Evolutionary conservation across 2,113 vertebrate genomes (phyloP).

Genomic region (Sterna hirundo): DNA sequence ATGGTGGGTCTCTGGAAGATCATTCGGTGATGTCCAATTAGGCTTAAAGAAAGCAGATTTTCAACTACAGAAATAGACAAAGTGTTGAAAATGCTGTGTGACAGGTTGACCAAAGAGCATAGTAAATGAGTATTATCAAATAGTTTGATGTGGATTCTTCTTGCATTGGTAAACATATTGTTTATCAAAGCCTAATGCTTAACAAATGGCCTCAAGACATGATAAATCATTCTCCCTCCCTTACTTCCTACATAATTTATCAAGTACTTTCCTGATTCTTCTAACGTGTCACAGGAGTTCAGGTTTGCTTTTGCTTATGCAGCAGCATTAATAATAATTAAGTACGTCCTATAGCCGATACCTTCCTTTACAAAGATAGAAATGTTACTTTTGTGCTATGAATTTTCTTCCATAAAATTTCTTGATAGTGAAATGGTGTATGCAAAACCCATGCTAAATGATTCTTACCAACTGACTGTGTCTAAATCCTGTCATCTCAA

Average conservation of each 20-base stretch:
- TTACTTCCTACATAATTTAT: neutral
- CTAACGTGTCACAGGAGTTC: neutral
- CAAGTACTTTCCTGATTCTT: neutral
- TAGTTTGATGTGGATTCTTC: neutral
- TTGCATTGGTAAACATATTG: neutral
- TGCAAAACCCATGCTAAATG: neutral
- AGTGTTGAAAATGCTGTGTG: neutral
- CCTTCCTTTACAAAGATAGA: neutral
- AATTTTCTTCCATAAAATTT: neutral
- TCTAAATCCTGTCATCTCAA: neutral
- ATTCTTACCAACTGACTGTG: neutral
- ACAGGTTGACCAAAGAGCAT: neutral
- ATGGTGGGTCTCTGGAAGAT: neutral
- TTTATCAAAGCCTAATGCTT: conserved; percentile 5
- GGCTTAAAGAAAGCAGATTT: neutral
- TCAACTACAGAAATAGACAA: neutral
- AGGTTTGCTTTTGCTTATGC: neutral
- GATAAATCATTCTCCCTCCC: neutral
- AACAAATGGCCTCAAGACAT: neutral
- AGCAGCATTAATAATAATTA: neutral
- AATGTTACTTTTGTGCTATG: neutral
- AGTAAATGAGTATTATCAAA: neutral
- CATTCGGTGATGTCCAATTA: neutral
- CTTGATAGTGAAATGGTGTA: neutral
- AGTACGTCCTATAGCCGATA: neutral